Percentiles rank a stretch among this genome's conserved stretches.
phyloP scores from a whole-genome alignment of 2,888 invertebrate species.

The Criorhina ranunculi region DNA sequence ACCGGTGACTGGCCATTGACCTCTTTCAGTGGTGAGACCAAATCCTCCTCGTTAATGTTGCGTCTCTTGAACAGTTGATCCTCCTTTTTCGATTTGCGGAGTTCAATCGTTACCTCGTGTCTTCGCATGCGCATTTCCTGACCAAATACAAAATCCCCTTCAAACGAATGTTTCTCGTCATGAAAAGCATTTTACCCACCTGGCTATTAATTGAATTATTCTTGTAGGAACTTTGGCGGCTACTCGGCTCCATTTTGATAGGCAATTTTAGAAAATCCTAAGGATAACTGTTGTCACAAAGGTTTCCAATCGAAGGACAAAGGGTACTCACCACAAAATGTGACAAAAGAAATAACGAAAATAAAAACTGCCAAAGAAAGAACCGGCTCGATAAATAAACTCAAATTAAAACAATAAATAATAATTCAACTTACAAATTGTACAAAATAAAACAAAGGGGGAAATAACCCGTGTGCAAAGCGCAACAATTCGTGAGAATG shows the following conservation, averaged over 20 bases:
- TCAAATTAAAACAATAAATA: neutral
- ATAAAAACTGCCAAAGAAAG: neutral
- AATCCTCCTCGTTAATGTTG: conserved; percentile 88
- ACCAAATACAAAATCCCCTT: conserved; percentile 14
- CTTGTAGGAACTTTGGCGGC: conserved; percentile 90
- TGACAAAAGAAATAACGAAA: neutral
- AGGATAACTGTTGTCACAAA: conserved; percentile 58
- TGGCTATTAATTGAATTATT: conserved; percentile 90
- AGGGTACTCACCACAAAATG: conserved; percentile 12
- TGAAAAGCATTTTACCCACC: conserved; percentile 85
- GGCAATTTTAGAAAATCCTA: conserved; percentile 40
- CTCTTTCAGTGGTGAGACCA: conserved; percentile 85
- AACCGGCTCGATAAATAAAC: neutral
- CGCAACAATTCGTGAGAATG: conserved; percentile 17
- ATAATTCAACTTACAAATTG: neutral
- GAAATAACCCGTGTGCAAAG: neutral
- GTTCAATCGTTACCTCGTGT: conserved; percentile 94
- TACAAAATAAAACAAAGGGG: conserved; percentile 17
- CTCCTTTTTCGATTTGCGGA: conserved; percentile 96
- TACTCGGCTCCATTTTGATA: conserved; percentile 81
- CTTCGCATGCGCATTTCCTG: conserved; percentile 91
- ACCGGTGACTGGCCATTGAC: conserved; percentile 84
- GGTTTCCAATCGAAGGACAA: conserved; percentile 15
- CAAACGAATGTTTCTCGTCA: neutral
- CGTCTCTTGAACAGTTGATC: conserved; percentile 96